phyloP scores from a whole-genome alignment of 1,140 invertebrate species.

The Zaprionus ornatus region DNA sequence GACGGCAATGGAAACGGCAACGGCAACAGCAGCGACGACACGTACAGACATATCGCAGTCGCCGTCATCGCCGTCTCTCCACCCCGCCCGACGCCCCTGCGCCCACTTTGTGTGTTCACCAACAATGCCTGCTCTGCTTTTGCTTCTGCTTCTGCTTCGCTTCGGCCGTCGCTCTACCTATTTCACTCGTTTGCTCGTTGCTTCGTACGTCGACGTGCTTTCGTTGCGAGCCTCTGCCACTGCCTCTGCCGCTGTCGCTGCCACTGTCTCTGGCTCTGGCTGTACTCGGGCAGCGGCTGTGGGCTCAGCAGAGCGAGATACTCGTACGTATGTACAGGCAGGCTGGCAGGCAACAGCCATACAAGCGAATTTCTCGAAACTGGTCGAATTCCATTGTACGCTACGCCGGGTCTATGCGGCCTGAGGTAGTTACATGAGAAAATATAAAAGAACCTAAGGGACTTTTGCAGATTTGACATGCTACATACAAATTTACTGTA shows the following conservation, averaged over 20 bases:
- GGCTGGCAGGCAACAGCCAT: slow-evolving; percentile 6
- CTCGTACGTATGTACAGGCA: slow-evolving; percentile 30
- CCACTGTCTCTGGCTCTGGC: slow-evolving; percentile 39
- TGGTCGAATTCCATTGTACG: slow-evolving; percentile 37
- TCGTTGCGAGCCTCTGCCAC: slow-evolving; percentile 57
- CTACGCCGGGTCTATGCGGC: slow-evolving; percentile 25
- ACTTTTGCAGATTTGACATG: neutral
- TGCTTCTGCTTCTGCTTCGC: slow-evolving; percentile 14
- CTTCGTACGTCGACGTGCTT: slow-evolving; percentile 43
- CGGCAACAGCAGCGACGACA: slow-evolving; percentile 18
- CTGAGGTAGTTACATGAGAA: neutral
- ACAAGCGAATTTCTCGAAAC: slow-evolving; percentile 36
- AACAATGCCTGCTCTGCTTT: slow-evolving; percentile 8
- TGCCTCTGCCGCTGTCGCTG: slow-evolving; percentile 44
- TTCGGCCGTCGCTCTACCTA: slow-evolving; percentile 40
- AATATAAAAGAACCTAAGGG: neutral
- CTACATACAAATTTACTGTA: neutral
- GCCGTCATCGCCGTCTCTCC: slow-evolving; percentile 17
- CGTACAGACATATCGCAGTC: slow-evolving; percentile 45
- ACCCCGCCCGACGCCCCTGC: neutral
- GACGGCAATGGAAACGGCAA: slow-evolving; percentile 13
- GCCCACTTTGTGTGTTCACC: neutral
- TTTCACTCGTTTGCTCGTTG: slow-evolving; percentile 54
- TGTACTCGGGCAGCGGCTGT: slow-evolving; percentile 64
- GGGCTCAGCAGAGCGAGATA: slow-evolving; percentile 69